Evolutionary conservation across 2,113 vertebrate species (phyloP).

Genomic region (Odocoileus virginianus): DNA sequence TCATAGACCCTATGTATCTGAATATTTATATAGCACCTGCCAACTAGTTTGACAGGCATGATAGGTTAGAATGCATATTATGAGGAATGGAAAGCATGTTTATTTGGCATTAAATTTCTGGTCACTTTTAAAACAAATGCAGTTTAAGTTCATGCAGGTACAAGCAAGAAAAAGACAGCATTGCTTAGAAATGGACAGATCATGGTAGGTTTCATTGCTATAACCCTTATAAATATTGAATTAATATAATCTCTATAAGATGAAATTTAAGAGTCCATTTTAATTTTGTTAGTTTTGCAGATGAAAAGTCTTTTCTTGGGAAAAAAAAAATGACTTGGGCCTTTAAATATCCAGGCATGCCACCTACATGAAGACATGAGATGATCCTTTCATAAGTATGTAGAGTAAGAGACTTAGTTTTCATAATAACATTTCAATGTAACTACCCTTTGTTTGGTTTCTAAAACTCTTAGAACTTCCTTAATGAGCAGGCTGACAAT

Average conservation of each 20-base stretch:
- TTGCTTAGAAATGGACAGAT: neutral
- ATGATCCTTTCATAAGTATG: neutral
- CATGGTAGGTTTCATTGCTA: neutral
- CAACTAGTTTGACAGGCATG: conserved; percentile 59
- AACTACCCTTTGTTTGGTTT: neutral
- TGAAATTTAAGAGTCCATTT: neutral
- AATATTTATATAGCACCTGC: conserved; percentile 67
- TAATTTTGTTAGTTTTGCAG: neutral
- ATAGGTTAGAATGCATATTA: conserved; percentile 32
- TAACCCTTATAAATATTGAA: neutral
- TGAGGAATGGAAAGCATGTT: neutral
- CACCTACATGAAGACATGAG: neutral
- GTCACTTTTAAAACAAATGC: conserved; percentile 34
- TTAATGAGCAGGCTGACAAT: neutral
- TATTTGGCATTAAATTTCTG: conserved; percentile 21
- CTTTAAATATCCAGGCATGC: neutral
- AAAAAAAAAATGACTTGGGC: neutral
- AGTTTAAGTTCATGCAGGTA: neutral
- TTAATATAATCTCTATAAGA: neutral
- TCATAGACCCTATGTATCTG: conserved; percentile 51
- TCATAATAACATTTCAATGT: neutral
- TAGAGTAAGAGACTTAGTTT: neutral
- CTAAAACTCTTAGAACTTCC: neutral
- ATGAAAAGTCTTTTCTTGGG: neutral
- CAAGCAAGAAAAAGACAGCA: neutral